Evolutionary conservation across 2,113 vertebrate species (phyloP), one percentile per base, ranked within the genome.

Genomic region (Tauraco erythrolophus): DNA sequence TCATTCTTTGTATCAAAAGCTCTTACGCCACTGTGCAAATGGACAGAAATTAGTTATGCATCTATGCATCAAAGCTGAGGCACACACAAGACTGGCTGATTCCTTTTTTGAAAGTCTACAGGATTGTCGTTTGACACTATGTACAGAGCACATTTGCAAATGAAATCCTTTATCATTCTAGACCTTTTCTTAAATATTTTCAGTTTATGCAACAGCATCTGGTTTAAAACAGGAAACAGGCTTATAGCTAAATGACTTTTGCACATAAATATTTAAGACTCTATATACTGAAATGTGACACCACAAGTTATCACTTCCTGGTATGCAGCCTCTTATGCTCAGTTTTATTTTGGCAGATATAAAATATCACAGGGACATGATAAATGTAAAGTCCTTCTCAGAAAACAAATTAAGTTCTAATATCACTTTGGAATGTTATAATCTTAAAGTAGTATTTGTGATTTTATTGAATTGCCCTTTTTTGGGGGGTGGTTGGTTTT

Each of bases 181-280:
- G 71, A 90, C 84, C 62, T 98, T 96, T 96, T 94, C 91, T 94
- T 88, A 96, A 95, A 94, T 94, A 95, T 93, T 93, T 97, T 97
- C 97, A 96, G 90, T 92, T 93, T 94, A 91, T 93, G 82, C 94
- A 94, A 94, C 92, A 95, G 91, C 82, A 75, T 93, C 96, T 97
- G 89, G 87, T 95, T 96, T 96, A 97, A 97, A 98, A 96, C 97
- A 98, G 96, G 97, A 98, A 98, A 96, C 96, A 97, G 96, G 95
- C 97, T 94, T 95, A 94, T 86, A 96, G 91, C 88, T 97, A 89
- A 96, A 92, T 95, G 91, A 91, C 93, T 96, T 43, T 97, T 96
- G 94, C 93, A 97, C 92, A 95, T 97, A 98, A 98, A 97, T 97
- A 97, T 94, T 97, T 96, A 95, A 89, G 65, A 88, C 78, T 96